Evolutionary conservation across 2,797 vertebrate genomes (phyloP).

Genomic region (Leucoraja ocellata): DNA sequence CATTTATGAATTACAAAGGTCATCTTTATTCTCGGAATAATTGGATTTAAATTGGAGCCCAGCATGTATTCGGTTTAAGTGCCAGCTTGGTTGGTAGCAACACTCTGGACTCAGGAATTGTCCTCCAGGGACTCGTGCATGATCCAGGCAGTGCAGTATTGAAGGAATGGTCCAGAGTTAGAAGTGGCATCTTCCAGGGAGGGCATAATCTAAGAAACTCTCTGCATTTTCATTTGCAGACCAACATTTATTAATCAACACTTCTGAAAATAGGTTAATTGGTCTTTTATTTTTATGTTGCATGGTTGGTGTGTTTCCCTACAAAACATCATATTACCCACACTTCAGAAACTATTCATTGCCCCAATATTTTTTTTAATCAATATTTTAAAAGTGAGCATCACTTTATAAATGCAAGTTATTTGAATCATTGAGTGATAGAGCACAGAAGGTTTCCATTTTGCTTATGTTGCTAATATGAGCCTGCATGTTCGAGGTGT

Average conservation of each 20-base stretch:
- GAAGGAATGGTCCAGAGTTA: not conserved
- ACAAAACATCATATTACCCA: not conserved
- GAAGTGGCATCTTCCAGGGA: not conserved
- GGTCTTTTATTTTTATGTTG: not conserved
- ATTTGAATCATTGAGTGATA: not conserved
- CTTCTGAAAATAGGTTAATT: not conserved
- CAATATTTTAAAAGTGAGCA: not conserved
- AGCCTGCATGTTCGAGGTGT: too few relatives aligned
- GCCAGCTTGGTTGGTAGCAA: not conserved
- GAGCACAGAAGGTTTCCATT: not conserved
- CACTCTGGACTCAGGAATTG: not conserved
- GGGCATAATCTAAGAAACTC: not conserved
- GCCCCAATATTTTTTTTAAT: not conserved
- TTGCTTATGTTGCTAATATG: too few relatives aligned
- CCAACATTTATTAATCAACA: not conserved
- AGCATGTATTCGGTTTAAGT: not conserved
- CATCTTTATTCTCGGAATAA: not conserved
- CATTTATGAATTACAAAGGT: not conserved
- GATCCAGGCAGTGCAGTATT: not conserved
- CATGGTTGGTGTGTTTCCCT: not conserved
- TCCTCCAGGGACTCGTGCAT: not conserved
- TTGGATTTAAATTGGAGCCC: slow-evolving; percentile 12
- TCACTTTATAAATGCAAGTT: not conserved
- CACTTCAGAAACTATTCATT: not conserved
- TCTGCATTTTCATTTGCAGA: not conserved